phyloP scores from a whole-genome alignment of 2,797 vertebrate species.

The Chloroceryle amazona region DNA sequence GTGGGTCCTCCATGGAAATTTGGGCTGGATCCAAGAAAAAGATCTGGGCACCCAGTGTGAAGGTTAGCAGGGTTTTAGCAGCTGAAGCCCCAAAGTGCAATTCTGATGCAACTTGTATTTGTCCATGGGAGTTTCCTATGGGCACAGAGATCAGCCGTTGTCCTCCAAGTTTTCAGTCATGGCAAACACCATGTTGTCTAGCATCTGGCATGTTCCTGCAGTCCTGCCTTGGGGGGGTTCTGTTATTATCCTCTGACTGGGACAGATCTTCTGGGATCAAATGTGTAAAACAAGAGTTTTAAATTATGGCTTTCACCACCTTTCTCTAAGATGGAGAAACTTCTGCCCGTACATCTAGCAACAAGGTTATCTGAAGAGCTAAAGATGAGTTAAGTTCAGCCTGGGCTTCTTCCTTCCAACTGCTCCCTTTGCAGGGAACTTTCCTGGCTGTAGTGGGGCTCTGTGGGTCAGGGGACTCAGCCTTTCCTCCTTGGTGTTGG shows the following conservation, averaged over 20 bases:
- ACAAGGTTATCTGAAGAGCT: background rate
- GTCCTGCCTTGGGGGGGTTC: background rate
- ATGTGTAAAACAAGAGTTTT: background rate
- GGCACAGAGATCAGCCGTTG: background rate
- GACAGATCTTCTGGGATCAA: background rate
- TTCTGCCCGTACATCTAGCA: rapidly evolving
- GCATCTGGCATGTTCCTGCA: background rate
- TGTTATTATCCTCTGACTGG: background rate
- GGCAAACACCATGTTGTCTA: background rate
- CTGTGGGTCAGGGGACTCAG: background rate
- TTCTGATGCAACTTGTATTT: background rate
- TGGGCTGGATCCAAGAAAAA: background rate
- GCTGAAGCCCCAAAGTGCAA: background rate
- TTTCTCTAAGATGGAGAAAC: background rate
- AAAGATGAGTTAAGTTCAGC: background rate
- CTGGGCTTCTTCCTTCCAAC: background rate
- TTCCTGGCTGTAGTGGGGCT: background rate
- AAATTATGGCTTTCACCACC: background rate
- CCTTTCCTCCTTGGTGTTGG: background rate
- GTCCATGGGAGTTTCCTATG: background rate
- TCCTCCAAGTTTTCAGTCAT: background rate
- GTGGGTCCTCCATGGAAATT: background rate
- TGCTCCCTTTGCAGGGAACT: background rate
- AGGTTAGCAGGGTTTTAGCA: background rate
- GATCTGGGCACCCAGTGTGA: background rate